Percentiles rank a stretch among this genome's conserved stretches.
Conservation (phyloP, 2,888 invertebrate genomes). For the Dyspetes luteomarginatus region DNA sequence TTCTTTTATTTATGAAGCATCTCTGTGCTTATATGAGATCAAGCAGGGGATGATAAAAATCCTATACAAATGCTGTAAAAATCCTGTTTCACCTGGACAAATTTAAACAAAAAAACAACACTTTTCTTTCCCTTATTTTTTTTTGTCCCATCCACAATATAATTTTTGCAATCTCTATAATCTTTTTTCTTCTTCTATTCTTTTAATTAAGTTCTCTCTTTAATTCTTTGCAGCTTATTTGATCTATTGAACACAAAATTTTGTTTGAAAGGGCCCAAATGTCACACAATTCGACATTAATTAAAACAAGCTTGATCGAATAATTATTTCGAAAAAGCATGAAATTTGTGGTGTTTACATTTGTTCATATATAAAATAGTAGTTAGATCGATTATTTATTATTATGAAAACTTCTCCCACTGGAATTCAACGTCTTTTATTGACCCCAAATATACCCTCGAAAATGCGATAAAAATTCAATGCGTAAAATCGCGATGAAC, state of each 20-base stretch:
- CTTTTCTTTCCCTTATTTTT: too few species aligned
- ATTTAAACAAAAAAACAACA: neutral
- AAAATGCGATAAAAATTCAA: conserved; percentile 34
- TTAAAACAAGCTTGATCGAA: too few species aligned
- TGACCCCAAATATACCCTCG: conserved; percentile 40
- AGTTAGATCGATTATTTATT: neutral
- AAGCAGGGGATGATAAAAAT: neutral
- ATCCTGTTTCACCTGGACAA: neutral
- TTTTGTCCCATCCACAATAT: too few species aligned
- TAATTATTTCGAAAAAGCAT: too few species aligned
- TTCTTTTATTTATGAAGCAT: conserved; percentile 6
- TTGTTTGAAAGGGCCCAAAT: too few species aligned
- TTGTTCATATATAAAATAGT: too few species aligned
- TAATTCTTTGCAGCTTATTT: too few species aligned
- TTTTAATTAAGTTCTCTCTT: too few species aligned
- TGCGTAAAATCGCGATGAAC: conserved; percentile 44
- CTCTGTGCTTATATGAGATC: neutral
- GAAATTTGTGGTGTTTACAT: neutral
- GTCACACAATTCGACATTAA: too few species aligned
- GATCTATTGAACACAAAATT: too few species aligned
- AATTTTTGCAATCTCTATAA: neutral
- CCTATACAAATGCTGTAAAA: neutral
- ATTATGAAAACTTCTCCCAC: neutral
- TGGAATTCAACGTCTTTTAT: conserved; percentile 24
- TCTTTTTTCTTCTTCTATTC: too few species aligned